Conservation (phyloP, 2,797 vertebrate genomes). For the Trichosurus vulpecula region DNA sequence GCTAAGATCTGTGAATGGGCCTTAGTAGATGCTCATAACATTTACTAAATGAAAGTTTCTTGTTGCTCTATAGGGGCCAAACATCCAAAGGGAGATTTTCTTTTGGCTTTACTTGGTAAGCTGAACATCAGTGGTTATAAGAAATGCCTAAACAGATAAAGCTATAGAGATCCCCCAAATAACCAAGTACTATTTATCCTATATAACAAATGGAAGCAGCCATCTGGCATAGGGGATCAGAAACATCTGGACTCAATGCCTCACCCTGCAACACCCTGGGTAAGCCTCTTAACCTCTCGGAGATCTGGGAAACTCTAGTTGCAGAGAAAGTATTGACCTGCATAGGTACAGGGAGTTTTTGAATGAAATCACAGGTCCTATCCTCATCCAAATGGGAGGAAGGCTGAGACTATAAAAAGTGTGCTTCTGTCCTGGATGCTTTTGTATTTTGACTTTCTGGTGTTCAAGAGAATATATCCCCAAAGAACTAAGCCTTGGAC, state of each 20-base stretch:
- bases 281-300: background rate
- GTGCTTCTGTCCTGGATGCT: background rate
- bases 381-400: background rate
- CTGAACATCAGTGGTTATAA: background rate
- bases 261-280: background rate
- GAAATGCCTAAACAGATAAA: background rate
- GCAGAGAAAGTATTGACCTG: background rate
- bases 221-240: background rate
- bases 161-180: background rate
- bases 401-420: background rate
- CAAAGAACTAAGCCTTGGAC: too few species aligned
- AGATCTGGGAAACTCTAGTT: background rate
- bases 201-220: background rate
- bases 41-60: background rate
- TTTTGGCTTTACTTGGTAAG: background rate
- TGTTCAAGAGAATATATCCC: too few species aligned
- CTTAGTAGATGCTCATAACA: background rate
- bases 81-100: background rate
- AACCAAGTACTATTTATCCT: background rate
- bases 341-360: background rate
- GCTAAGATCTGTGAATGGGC: background rate
- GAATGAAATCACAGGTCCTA: background rate
- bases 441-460: too few species aligned
- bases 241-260: background rate
- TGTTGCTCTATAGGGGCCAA: background rate